Percentiles rank a stretch among this genome's conserved stretches.
Evolutionary conservation across 2,888 invertebrate species (phyloP).

Genomic region (Athripsodes cinereus): DNA sequence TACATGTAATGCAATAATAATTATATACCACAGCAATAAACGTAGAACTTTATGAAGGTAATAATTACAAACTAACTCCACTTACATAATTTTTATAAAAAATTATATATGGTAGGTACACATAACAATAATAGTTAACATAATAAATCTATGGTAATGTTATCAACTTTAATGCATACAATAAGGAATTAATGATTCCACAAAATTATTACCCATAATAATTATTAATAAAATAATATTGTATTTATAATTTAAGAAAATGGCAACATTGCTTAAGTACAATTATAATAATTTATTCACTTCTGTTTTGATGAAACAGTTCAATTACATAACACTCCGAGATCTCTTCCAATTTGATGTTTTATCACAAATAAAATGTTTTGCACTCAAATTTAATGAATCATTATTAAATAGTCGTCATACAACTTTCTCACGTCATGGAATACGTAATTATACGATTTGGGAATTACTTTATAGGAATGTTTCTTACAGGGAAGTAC

Average conservation of each 20-base stretch:
- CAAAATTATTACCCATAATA: background rate
- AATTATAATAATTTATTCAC: background rate
- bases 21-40: too few relatives aligned
- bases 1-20: too few relatives aligned
- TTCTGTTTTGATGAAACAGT: too few relatives aligned
- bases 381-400: too few relatives aligned
- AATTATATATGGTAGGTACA: background rate
- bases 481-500: too few relatives aligned
- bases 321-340: too few relatives aligned
- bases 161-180: background rate
- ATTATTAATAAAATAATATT: background rate
- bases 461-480: too few relatives aligned
- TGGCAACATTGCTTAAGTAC: slow-evolving; percentile 2
- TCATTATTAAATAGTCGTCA: too few relatives aligned
- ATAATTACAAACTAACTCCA: background rate
- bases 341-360: too few relatives aligned
- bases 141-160: background rate
- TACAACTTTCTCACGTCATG: too few relatives aligned
- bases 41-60: background rate
- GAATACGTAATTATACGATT: too few relatives aligned
- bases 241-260: background rate
- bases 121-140: slow-evolving; percentile 1
- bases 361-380: too few relatives aligned
- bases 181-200: background rate
- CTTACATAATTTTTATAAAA: background rate